Percentiles rank a stretch among this genome's conserved stretches.
Evolutionary conservation across 2,888 invertebrate genomes (phyloP).

Genomic region (Pterobdella sp.): DNA sequence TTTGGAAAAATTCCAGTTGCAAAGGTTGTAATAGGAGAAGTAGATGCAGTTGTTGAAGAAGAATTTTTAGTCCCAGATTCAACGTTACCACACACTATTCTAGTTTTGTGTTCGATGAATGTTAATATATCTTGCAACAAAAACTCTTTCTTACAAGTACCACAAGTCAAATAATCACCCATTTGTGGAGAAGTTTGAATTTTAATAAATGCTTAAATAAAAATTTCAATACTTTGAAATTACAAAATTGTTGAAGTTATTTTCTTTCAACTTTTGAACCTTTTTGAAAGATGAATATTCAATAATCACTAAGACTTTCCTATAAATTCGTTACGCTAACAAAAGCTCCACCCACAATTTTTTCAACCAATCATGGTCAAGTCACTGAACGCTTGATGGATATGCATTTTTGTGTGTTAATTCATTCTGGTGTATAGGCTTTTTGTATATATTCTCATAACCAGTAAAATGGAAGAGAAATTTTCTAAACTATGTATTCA

Average conservation of each 20-base stretch:
- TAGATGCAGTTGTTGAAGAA: not conserved
- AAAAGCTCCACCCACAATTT: not conserved
- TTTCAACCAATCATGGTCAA: too few relatives aligned
- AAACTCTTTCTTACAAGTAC: not conserved
- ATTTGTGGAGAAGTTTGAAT: not conserved
- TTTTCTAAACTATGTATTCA: too few relatives aligned
- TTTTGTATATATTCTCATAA: too few relatives aligned
- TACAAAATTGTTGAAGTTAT: too few relatives aligned
- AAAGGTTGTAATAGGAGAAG: not conserved
- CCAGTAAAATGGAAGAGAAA: too few relatives aligned
- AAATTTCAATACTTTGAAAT: not conserved
- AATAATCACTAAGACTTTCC: too few relatives aligned
- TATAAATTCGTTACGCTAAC: too few relatives aligned
- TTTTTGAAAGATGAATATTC: too few relatives aligned
- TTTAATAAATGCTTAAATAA: not conserved
- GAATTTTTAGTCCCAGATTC: not conserved
- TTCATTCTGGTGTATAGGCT: too few relatives aligned
- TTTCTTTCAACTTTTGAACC: not conserved
- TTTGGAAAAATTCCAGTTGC: not conserved
- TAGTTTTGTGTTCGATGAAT: slow-evolving; percentile 9
- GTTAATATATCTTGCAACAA: not conserved
- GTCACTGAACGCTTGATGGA: too few relatives aligned
- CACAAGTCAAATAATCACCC: slow-evolving; percentile 10
- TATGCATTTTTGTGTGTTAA: too few relatives aligned
- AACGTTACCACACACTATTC: not conserved